Conservation (phyloP, 2,888 invertebrate species). For the Sphaerophoria rueppellii region DNA sequence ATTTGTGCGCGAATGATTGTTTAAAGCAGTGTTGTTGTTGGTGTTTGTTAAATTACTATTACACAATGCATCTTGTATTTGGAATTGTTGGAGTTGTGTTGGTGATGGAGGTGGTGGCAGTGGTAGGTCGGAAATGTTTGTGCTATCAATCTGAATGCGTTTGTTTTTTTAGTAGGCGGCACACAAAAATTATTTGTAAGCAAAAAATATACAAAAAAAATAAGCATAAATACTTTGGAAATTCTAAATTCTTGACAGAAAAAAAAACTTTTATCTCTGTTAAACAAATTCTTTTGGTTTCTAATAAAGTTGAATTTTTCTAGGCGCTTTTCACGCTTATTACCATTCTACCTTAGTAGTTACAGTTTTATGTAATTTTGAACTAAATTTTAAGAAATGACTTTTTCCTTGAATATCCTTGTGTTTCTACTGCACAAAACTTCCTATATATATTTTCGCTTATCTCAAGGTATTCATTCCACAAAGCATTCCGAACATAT, state of each 20-base stretch:
- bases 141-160: conserved; percentile 51
- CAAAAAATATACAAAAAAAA: conserved; percentile 45
- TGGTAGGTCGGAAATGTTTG: conserved; percentile 76
- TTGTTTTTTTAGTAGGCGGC: conserved; percentile 70
- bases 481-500: too few species aligned
- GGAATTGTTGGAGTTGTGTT: conserved; percentile 80
- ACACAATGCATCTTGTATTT: conserved; percentile 65
- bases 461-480: too few species aligned
- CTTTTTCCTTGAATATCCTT: too few species aligned
- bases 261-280: background rate
- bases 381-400: too few species aligned
- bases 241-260: conserved; percentile 44
- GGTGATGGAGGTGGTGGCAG: conserved; percentile 81
- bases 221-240: conserved; percentile 29
- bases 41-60: conserved; percentile 32
- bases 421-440: too few species aligned
- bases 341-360: too few species aligned
- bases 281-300: too few species aligned
- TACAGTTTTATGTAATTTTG: too few species aligned
- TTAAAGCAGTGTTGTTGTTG: conserved; percentile 72
- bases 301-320: too few species aligned
- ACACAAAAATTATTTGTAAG: conserved; percentile 49
- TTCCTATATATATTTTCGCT: too few species aligned
- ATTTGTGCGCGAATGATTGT: conserved; percentile 80
- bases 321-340: too few species aligned